Evolutionary conservation across 2,113 vertebrate genomes (phyloP).

Genomic region (Orthonyx spaldingii): DNA sequence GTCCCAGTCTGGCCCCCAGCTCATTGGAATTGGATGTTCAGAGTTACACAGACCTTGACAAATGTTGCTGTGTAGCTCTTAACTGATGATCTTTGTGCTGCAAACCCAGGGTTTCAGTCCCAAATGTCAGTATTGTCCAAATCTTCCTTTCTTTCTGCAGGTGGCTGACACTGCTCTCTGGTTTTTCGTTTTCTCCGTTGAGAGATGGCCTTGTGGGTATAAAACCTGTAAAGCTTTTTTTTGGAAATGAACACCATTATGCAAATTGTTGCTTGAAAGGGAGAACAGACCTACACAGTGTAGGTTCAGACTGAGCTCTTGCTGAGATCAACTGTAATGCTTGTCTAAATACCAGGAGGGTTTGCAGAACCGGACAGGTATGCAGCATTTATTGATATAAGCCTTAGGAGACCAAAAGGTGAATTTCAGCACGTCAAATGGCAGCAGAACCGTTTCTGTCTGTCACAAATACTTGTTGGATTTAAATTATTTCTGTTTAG

Average conservation of each 20-base stretch:
- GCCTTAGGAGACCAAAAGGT: neutral
- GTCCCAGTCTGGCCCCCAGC: neutral
- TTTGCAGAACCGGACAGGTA: neutral
- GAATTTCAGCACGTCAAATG: neutral
- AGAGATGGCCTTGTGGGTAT: neutral
- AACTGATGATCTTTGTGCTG: neutral
- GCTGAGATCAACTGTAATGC: neutral
- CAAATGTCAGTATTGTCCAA: neutral
- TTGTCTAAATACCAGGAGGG: neutral
- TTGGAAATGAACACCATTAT: neutral
- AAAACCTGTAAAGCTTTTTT: neutral
- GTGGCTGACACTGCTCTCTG: neutral
- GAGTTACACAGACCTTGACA: neutral
- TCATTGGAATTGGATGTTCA: neutral
- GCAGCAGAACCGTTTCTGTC: neutral
- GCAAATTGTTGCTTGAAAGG: constrained; percentile 13
- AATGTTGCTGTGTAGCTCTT: neutral
- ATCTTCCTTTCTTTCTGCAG: neutral
- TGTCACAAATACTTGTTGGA: neutral
- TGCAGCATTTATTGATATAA: neutral
- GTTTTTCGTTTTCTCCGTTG: neutral
- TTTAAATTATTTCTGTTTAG: neutral
- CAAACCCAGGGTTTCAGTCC: neutral
- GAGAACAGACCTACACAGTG: neutral
- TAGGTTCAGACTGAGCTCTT: neutral